A percentile compares a stretch with the other conserved stretches of the same genome.
These are phyloP conservation scores for Acrossocheilus fasciatus DNA, from an alignment of 2,797 vertebrate species.

Conservation along the genomic window DNA sequence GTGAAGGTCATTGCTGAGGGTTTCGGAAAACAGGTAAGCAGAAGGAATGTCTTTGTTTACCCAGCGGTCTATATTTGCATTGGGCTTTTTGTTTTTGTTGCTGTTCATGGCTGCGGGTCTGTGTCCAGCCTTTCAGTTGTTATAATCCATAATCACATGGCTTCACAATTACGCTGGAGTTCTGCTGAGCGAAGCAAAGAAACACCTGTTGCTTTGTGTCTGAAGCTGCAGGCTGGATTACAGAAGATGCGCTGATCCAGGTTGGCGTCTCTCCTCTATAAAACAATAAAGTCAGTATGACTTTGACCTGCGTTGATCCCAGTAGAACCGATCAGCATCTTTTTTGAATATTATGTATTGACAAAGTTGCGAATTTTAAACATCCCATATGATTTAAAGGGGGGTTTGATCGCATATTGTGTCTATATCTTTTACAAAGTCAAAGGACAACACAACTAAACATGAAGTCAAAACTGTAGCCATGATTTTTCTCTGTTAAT, in stretches of 20 bases:
- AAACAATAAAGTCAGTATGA: conserved; percentile 11
- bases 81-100: conserved; percentile 20
- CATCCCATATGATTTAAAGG: neutral
- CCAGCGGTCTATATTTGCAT: conserved; percentile 26
- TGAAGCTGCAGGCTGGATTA: neutral
- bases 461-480: neutral
- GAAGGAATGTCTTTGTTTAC: conserved; percentile 46
- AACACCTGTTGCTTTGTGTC: conserved; percentile 57
- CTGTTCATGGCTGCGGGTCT: conserved; percentile 7
- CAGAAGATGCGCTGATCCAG: conserved; percentile 10
- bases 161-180: neutral
- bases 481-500: neutral
- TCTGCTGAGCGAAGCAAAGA: conserved; percentile 1
- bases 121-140: neutral
- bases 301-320: neutral
- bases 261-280: neutral
- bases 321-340: neutral
- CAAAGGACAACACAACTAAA: neutral
- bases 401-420: neutral
- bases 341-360: neutral
- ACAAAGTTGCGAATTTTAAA: neutral
- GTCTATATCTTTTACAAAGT: neutral
- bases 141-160: conserved; percentile 28
- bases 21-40: conserved; percentile 51
- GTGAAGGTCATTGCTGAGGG: neutral